Conservation (phyloP, 2,113 vertebrate species). For the Etia nguti region DNA sequence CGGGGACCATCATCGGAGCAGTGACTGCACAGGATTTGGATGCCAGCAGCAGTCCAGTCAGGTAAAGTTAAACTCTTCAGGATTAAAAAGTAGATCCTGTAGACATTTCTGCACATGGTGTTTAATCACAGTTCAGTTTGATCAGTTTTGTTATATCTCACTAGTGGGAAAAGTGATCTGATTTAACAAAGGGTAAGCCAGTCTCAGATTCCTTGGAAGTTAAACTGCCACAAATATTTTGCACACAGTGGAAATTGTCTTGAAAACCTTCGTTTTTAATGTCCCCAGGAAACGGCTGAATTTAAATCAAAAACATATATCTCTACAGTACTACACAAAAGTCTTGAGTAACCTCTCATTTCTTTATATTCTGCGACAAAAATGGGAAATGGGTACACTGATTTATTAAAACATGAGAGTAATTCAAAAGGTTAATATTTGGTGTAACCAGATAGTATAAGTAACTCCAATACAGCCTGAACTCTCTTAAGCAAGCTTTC, state of each 20-base stretch:
- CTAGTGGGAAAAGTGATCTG: neutral
- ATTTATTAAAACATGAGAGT: neutral
- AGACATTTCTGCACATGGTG: neutral
- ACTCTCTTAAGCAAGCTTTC: neutral
- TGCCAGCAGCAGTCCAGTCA: conserved; percentile 85
- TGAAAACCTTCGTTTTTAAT: neutral
- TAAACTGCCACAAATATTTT: neutral
- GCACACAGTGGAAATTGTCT: neutral
- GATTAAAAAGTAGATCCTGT: neutral
- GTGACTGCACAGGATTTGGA: conserved; percentile 96
- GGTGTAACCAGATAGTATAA: neutral
- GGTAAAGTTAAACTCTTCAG: conserved; percentile 71
- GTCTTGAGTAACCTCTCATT: neutral
- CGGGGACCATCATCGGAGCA: conserved; percentile 92
- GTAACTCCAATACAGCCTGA: neutral
- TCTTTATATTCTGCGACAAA: neutral
- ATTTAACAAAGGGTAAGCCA: neutral
- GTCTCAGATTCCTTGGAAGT: neutral
- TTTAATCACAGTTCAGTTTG: neutral
- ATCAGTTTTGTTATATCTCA: neutral
- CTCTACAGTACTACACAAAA: neutral
- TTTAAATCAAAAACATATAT: neutral
- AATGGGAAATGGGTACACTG: neutral
- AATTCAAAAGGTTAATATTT: neutral
- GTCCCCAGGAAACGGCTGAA: neutral